Percentiles rank a stretch among this genome's conserved stretches.
Evolutionary conservation across 2,888 invertebrate genomes (phyloP).

Genomic region (Cryptosula pallasiana): DNA sequence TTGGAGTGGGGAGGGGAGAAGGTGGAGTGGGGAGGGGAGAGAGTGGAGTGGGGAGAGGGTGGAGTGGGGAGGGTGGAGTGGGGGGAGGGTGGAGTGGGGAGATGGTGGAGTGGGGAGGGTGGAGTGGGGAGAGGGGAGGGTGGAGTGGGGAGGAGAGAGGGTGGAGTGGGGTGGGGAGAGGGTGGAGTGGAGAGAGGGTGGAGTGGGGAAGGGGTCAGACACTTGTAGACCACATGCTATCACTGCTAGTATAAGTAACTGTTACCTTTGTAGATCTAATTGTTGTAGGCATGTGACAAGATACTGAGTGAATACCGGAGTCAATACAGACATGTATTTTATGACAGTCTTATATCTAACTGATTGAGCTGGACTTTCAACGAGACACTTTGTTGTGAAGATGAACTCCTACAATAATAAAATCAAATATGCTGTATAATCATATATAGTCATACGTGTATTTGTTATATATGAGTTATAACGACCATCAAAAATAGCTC

Average conservation of each 20-base stretch:
- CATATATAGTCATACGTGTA: no score
- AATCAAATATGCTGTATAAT: no score
- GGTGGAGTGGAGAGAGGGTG: no score
- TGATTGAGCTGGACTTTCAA: not conserved
- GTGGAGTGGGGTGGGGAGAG: no score
- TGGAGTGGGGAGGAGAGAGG: not conserved
- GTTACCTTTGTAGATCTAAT: not conserved
- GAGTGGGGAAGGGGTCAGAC: no score
- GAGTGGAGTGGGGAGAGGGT: no score
- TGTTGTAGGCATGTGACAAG: not conserved
- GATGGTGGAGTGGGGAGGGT: not conserved
- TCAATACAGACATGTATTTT: not conserved
- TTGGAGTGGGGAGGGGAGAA: no score
- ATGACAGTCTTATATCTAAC: not conserved
- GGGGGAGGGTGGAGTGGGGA: no score
- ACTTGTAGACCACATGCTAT: no score
- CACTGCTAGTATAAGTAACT: no score
- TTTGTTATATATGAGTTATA: not conserved
- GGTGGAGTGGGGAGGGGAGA: no score
- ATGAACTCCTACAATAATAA: not conserved
- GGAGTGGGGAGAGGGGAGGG: constrained; percentile 1
- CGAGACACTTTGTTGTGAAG: not conserved
- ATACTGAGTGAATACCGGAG: not conserved
- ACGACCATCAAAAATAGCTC: not conserved
- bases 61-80: no score